phyloP scores from a whole-genome alignment of 53 echinoderm and acorn worm species.

The Antedon mediterranea region DNA sequence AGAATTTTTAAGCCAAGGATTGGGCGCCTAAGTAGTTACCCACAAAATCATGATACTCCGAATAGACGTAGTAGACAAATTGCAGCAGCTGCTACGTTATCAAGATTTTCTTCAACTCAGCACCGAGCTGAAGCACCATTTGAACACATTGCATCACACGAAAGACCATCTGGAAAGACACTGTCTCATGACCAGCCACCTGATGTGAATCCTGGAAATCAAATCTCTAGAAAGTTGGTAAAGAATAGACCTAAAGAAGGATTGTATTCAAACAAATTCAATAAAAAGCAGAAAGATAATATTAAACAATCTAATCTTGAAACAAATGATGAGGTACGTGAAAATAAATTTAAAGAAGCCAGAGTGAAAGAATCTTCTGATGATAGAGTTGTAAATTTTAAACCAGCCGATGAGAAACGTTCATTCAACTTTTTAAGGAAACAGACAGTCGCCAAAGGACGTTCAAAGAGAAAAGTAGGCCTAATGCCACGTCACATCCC shows the following conservation, averaged over 20 bases:
- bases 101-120: background rate
- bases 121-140: background rate
- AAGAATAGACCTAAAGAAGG: too few relatives aligned
- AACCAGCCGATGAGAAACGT: background rate
- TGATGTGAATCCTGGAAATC: background rate
- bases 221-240: too few relatives aligned
- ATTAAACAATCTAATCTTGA: background rate
- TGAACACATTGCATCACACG: background rate
- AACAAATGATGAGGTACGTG: background rate
- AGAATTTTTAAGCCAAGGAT: background rate
- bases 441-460: background rate
- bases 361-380: background rate
- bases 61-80: background rate
- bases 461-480: background rate
- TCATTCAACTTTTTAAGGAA: background rate
- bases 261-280: too few relatives aligned
- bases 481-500: background rate
- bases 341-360: background rate
- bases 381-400: background rate
- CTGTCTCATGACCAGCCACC: too few relatives aligned
- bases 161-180: background rate
- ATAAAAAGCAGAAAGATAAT: background rate
- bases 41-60: background rate
- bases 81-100: background rate
- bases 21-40: background rate